These are phyloP conservation scores for Globicephala melas DNA, from an alignment of 2,113 vertebrate genomes.

Conservation along the genomic window DNA sequence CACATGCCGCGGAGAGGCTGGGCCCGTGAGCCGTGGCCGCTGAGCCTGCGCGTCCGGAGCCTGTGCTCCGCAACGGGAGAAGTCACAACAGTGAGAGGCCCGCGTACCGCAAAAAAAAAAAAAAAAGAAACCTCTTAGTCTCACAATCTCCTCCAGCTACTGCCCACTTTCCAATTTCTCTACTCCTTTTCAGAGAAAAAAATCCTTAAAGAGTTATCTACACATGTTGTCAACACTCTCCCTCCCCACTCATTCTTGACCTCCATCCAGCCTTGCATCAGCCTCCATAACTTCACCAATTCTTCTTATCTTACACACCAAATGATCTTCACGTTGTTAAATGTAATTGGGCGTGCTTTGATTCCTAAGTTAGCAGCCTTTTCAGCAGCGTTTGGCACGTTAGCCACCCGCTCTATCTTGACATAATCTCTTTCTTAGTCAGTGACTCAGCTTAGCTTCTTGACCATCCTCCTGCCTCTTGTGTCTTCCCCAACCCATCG, in stretches of 20 bases:
- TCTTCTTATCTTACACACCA: background rate
- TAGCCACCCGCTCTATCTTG: rapidly evolving
- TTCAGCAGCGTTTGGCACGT: background rate
- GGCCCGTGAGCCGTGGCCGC: too few relatives aligned
- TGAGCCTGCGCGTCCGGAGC: too few relatives aligned
- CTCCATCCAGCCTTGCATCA: background rate
- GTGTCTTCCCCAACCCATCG: rapidly evolving
- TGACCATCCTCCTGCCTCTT: background rate
- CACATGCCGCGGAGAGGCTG: too few relatives aligned
- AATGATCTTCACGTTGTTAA: background rate
- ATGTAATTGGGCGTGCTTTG: background rate
- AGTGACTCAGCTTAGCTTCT: background rate
- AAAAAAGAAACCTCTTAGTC: background rate
- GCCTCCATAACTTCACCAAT: background rate
- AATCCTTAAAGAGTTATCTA: background rate
- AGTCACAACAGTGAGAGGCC: too few relatives aligned
- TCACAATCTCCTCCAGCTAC: background rate
- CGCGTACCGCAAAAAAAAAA: too few relatives aligned
- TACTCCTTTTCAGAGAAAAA: background rate
- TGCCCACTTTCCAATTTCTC: background rate
- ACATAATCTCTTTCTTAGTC: background rate
- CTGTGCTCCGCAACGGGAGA: too few relatives aligned
- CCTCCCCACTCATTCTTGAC: too few relatives aligned
- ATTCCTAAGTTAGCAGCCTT: background rate
- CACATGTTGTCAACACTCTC: background rate